These are phyloP conservation scores for Caenorhabditis tropicalis DNA, from an alignment of 1,140 invertebrate species.

Conservation along the genomic window DNA sequence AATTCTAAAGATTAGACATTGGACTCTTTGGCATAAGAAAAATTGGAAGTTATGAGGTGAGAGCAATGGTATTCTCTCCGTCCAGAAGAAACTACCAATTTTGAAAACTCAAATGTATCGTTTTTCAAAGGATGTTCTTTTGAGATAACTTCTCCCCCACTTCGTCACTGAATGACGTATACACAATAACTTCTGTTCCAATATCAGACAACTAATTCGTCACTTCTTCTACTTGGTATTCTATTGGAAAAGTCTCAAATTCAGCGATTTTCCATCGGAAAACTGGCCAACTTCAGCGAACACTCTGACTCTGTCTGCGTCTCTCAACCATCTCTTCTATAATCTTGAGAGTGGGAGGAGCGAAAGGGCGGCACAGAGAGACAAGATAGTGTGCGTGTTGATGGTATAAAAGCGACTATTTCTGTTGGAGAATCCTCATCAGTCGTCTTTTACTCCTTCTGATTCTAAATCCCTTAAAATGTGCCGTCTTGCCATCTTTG, in stretches of 20 bases:
- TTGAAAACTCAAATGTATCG: no score
- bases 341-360: constrained; percentile 29
- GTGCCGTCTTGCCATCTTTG: constrained; percentile 14
- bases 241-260: not conserved
- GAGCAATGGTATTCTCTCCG: no score
- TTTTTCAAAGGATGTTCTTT: no score
- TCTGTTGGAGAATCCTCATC: constrained; percentile 15
- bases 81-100: no score
- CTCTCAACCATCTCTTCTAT: not conserved
- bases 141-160: not conserved
- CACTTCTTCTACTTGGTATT: not conserved
- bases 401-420: constrained; percentile 26
- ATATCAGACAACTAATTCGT: not conserved
- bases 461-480: not conserved
- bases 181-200: constrained; percentile 17
- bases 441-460: constrained; percentile 34
- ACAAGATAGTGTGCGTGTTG: not conserved
- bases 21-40: no score
- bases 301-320: not conserved
- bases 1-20: no score
- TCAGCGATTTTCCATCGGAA: constrained; percentile 16
- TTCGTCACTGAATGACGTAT: not conserved
- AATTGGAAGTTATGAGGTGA: no score
- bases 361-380: constrained; percentile 40
- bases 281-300: constrained; percentile 40